Percentiles rank a stretch among this genome's conserved stretches.
These are phyloP conservation scores for Anolis apletophallus DNA, from an alignment of 2,797 vertebrate species.

Conservation along the genomic window DNA sequence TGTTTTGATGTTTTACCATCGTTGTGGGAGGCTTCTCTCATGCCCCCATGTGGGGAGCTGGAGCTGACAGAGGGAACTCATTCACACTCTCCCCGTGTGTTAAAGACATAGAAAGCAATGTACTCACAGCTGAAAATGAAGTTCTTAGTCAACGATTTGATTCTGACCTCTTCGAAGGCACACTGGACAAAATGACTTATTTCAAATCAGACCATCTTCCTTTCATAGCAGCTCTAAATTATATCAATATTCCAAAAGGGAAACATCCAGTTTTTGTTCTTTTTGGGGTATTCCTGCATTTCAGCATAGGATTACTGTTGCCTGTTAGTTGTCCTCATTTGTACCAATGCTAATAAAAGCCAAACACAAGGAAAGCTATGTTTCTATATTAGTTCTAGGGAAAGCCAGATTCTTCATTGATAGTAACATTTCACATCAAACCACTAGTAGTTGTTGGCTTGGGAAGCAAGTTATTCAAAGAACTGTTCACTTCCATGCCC, in stretches of 20 bases:
- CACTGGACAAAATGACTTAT: constrained; percentile 49
- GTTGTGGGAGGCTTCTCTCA: too few relatives aligned
- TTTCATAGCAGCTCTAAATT: constrained; percentile 34
- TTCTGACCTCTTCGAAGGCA: constrained; percentile 59
- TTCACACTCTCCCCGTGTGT: too few relatives aligned
- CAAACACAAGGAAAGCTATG: not conserved
- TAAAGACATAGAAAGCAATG: constrained; percentile 41
- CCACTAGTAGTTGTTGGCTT: not conserved
- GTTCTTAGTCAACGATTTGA: constrained; percentile 39
- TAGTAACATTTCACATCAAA: not conserved
- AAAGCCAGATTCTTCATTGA: not conserved
- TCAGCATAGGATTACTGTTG: not conserved
- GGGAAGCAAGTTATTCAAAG: not conserved
- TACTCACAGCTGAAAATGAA: not conserved
- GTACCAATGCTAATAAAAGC: not conserved
- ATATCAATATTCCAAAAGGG: constrained; percentile 5
- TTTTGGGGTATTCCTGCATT: not conserved
- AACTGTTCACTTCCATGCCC: not conserved
- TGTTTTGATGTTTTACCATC: too few relatives aligned
- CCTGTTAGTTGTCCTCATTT: not conserved
- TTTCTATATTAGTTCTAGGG: not conserved
- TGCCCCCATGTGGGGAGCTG: too few relatives aligned
- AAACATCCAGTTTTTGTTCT: constrained; percentile 6
- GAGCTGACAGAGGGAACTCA: too few relatives aligned
- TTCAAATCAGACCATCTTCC: constrained; percentile 44